Evolutionary conservation across 2,113 vertebrate species (phyloP).

Genomic region (Saguinus midas): DNA sequence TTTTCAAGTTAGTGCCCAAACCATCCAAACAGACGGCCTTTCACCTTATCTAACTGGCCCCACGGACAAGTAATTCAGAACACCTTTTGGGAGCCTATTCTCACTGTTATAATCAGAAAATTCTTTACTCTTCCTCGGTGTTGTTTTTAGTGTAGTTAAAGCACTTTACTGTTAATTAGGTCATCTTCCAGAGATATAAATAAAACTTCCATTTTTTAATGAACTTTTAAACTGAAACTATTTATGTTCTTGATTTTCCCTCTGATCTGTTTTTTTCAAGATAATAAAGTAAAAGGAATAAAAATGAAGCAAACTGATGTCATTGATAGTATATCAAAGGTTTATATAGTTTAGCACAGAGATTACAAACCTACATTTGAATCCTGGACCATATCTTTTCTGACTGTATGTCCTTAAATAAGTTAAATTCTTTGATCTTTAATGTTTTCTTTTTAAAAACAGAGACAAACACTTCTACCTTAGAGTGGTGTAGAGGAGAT

Average conservation of each 20-base stretch:
- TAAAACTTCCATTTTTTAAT: not conserved
- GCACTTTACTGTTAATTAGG: not conserved
- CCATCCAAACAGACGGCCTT: not conserved
- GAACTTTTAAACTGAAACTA: not conserved
- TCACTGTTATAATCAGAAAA: not conserved
- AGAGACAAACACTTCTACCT: not conserved
- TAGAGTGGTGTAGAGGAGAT: not conserved
- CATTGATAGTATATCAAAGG: not conserved
- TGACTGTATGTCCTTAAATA: not conserved
- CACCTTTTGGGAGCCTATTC: not conserved
- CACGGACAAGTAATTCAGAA: not conserved
- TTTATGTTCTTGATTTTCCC: not conserved
- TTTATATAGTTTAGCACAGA: not conserved
- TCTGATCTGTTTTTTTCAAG: not conserved
- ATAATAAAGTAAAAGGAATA: not conserved
- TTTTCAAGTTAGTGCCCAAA: not conserved
- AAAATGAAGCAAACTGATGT: not conserved
- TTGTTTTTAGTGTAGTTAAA: not conserved
- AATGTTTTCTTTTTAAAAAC: not conserved
- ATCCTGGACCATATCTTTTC: not conserved
- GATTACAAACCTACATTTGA: not conserved
- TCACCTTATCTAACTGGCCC: not conserved
- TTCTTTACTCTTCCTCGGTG: not conserved
- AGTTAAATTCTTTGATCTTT: not conserved
- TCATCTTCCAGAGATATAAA: not conserved